Evolutionary conservation across 1,140 invertebrate species (phyloP).

Genomic region (Brachionus koreanus): DNA sequence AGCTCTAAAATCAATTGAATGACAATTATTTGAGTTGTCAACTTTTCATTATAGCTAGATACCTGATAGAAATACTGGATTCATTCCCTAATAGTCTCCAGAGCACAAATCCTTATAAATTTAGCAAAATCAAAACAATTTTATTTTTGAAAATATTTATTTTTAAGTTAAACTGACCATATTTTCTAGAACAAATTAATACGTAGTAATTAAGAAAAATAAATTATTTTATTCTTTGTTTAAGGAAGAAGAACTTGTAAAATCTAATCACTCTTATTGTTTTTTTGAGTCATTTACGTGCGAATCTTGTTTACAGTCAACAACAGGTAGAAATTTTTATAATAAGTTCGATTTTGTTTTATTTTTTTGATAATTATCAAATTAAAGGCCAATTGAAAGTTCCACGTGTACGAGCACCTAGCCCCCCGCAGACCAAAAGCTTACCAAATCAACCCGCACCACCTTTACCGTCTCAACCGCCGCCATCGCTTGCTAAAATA

Average conservation of each 20-base stretch:
- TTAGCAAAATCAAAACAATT: neutral
- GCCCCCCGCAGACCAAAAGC: neutral
- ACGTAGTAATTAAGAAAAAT: neutral
- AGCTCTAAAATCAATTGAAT: neutral
- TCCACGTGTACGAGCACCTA: neutral
- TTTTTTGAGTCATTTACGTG: constrained; percentile 17
- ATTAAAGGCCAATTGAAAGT: constrained; percentile 23
- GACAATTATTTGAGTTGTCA: neutral
- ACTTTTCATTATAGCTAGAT: neutral
- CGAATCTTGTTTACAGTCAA: neutral
- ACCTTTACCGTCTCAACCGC: constrained; percentile 17
- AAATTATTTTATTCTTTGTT: neutral
- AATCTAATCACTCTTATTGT: constrained; percentile 3
- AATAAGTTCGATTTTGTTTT: neutral
- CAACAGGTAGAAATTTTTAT: neutral
- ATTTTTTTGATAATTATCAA: neutral
- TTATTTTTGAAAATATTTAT: neutral
- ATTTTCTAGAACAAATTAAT: neutral
- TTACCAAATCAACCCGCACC: neutral
- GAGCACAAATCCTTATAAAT: neutral
- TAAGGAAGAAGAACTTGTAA: constrained; percentile 30
- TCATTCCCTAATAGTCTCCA: neutral
- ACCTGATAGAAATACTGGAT: neutral
- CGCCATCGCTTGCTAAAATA: constrained; percentile 17
- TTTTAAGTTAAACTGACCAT: neutral